Conservation (phyloP, 2,797 vertebrate genomes). For the Microchirus variegatus region DNA sequence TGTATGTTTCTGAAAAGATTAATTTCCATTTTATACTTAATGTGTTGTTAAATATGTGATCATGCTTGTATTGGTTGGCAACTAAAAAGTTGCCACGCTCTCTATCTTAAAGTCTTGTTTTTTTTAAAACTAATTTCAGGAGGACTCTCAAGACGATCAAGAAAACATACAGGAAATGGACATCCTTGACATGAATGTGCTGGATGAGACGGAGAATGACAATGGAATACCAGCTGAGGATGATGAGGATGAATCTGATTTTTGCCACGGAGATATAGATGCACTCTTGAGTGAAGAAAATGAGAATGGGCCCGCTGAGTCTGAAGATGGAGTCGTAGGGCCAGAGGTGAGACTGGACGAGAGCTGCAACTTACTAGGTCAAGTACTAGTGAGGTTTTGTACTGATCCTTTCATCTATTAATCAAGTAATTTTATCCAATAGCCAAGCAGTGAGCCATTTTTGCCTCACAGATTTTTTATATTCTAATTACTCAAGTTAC, state of each 20-base stretch:
- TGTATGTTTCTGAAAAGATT: constrained; percentile 71
- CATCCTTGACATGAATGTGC: constrained; percentile 89
- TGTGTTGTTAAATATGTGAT: too few relatives aligned
- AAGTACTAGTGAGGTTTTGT: too few relatives aligned
- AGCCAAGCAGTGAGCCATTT: not conserved
- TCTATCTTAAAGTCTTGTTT: not conserved
- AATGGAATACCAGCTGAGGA: constrained; percentile 81
- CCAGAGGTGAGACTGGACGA: constrained; percentile 46
- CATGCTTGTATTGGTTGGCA: not conserved
- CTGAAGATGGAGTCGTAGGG: constrained; percentile 44
- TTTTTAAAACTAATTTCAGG: constrained; percentile 63
- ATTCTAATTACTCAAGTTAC: too few relatives aligned
- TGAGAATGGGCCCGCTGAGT: constrained; percentile 34
- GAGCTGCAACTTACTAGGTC: not conserved
- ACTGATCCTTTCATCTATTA: too few relatives aligned
- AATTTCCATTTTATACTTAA: not conserved
- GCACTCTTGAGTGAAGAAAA: constrained; percentile 47
- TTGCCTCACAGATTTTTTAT: not conserved
- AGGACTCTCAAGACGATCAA: constrained; percentile 83
- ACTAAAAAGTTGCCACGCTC: not conserved
- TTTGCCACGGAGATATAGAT: constrained; percentile 76
- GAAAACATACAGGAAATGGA: constrained; percentile 90
- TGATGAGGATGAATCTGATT: constrained; percentile 74
- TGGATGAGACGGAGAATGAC: constrained; percentile 89
- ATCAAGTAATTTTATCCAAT: too few relatives aligned